Evolutionary conservation across 2,888 invertebrate genomes (phyloP).

Genomic region (Drosophila atroscutellata): DNA sequence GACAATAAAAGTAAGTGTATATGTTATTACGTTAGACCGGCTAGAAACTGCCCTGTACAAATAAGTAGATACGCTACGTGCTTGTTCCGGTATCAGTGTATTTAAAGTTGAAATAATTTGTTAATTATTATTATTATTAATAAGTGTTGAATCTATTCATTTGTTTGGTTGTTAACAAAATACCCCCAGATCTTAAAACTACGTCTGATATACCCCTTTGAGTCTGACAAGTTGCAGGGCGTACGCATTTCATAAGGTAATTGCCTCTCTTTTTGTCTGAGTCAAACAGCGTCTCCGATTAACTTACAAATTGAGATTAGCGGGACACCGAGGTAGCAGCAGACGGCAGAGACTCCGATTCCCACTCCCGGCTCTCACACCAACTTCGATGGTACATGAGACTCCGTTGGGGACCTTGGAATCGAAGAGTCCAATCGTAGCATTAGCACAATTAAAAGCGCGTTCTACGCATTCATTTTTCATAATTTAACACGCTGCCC

Average conservation of each 20-base stretch:
- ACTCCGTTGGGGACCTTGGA: conserved; percentile 58
- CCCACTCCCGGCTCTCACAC: conserved; percentile 19
- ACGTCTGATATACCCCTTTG: conserved; percentile 13
- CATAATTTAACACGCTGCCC: conserved; percentile 80
- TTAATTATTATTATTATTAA: background rate
- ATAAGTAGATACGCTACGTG: no score
- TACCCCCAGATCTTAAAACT: background rate
- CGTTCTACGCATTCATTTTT: conserved; percentile 80
- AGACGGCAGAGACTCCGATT: conserved; percentile 23
- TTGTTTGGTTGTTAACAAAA: background rate
- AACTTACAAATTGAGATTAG: conserved; percentile 83
- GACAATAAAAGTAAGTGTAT: conserved; percentile 53
- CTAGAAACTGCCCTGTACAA: conserved; percentile 7
- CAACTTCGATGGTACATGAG: conserved; percentile 59
- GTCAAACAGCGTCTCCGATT: conserved; percentile 79
- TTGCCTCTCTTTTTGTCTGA: conserved; percentile 43
- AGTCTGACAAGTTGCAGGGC: background rate
- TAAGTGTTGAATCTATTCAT: background rate
- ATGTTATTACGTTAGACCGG: background rate
- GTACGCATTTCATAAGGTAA: conserved; percentile 29
- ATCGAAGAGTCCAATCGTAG: conserved; percentile 28
- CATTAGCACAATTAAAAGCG: conserved; percentile 81
- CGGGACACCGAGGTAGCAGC: conserved; percentile 79
- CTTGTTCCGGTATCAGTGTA: background rate
- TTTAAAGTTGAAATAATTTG: background rate